These are phyloP conservation scores for Hydroisotoma schaefferi DNA, from an alignment of 2,888 invertebrate species.

Conservation along the genomic window DNA sequence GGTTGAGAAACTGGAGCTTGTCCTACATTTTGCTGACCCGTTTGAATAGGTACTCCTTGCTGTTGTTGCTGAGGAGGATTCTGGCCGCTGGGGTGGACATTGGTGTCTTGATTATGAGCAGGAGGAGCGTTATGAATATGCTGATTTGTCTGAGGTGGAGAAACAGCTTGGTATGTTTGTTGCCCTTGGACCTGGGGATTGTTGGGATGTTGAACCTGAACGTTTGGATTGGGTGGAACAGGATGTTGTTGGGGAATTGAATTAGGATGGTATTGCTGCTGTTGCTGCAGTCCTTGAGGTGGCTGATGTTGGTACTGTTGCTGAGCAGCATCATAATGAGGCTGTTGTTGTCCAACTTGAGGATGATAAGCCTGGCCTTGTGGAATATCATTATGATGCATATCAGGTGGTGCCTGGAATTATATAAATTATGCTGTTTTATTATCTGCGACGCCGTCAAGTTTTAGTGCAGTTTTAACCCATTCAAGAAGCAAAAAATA, in stretches of 20 bases:
- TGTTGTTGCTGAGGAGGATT: constrained; percentile 14
- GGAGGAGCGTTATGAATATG: not conserved
- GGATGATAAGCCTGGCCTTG: constrained; percentile 49
- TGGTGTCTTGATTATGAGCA: constrained; percentile 3
- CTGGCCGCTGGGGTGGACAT: not conserved
- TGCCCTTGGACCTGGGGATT: constrained; percentile 4
- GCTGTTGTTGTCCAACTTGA: constrained; percentile 49
- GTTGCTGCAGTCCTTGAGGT: constrained; percentile 49
- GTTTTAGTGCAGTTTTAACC: no score
- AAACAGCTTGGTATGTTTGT: not conserved
- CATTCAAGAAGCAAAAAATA: constrained; percentile 3
- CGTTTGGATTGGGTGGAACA: constrained; percentile 17
- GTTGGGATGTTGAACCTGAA: not conserved
- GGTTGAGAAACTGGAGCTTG: constrained; percentile 4
- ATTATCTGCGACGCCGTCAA: no score
- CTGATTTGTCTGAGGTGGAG: constrained; percentile 1
- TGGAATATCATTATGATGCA: no score
- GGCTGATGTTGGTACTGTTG: constrained; percentile 50
- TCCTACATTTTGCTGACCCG: constrained; percentile 1
- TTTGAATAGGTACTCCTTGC: constrained; percentile 18
- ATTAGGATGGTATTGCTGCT: constrained; percentile 48
- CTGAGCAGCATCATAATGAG: constrained; percentile 49
- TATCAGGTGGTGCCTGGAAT: no score
- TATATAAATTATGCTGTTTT: not conserved
- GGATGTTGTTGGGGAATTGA: constrained; percentile 22